Evolutionary conservation across 2,888 invertebrate genomes (phyloP).

Genomic region (Acheta domesticus): DNA sequence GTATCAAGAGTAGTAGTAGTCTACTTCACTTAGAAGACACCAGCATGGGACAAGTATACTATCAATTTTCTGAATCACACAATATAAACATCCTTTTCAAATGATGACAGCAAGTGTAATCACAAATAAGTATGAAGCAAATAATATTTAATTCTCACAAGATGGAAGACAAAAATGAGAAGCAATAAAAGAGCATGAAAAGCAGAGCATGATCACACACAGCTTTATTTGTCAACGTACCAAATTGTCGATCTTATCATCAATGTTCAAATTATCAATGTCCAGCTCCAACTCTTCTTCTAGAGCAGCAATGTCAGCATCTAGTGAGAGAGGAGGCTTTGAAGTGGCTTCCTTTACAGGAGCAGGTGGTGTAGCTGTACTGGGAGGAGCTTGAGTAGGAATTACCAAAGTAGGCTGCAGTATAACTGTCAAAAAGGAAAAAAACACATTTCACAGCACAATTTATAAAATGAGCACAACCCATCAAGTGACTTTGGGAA

Average conservation of each 20-base stretch:
- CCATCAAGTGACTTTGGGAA: too few relatives aligned
- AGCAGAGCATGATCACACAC: too few relatives aligned
- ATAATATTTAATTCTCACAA: background rate
- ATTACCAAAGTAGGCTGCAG: slow-evolving; percentile 20
- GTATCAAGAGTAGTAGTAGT: too few relatives aligned
- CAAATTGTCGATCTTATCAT: slow-evolving; percentile 72
- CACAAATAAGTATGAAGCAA: too few relatives aligned
- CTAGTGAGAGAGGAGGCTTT: slow-evolving; percentile 43
- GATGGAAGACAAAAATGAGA: background rate
- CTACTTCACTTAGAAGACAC: too few relatives aligned
- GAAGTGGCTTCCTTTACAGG: slow-evolving; percentile 40
- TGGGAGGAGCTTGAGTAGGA: slow-evolving; percentile 18
- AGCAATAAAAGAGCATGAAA: background rate
- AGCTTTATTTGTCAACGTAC: slow-evolving; percentile 46
- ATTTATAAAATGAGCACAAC: too few relatives aligned
- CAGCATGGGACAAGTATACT: too few relatives aligned
- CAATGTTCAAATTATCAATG: slow-evolving; percentile 75
- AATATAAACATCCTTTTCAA: background rate
- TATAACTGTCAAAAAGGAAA: slow-evolving; percentile 22
- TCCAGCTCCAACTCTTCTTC: slow-evolving; percentile 62
- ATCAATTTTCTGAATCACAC: background rate
- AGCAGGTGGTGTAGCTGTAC: slow-evolving; percentile 20
- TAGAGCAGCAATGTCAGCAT: slow-evolving; percentile 38
- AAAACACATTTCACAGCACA: background rate
- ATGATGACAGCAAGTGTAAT: background rate